A percentile compares a stretch with the other conserved stretches of the same genome.
phyloP scores from a whole-genome alignment of 2,888 invertebrate genomes.

The Drosophila melanosoma region DNA sequence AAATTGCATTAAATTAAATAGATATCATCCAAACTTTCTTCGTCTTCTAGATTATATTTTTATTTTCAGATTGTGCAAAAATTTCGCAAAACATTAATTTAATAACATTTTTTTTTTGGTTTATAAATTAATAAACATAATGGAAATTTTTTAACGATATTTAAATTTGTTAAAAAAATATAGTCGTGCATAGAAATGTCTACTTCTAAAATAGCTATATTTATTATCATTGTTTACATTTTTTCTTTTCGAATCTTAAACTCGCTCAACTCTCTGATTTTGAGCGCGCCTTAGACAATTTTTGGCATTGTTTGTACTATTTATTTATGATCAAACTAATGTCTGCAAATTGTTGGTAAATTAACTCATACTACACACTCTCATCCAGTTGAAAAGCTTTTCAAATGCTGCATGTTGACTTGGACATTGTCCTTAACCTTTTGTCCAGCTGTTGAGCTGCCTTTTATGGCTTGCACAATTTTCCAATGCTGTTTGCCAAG shows the following conservation, averaged over 20 bases:
- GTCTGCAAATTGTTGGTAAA: neutral
- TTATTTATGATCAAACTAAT: neutral
- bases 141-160: neutral
- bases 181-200: neutral
- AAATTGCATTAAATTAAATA: neutral
- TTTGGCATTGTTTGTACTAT: neutral
- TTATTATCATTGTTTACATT: neutral
- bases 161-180: neutral
- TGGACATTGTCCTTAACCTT: conserved; percentile 72
- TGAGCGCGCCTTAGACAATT: neutral
- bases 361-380: neutral
- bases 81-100: neutral
- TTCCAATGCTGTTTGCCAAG: conserved; percentile 36
- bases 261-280: no score
- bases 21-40: neutral
- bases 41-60: neutral
- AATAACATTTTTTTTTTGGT: no score
- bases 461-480: conserved; percentile 62
- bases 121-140: neutral
- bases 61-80: neutral
- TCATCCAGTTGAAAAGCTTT: neutral
- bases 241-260: no score
- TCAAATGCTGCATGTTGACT: neutral
- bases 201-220: neutral
- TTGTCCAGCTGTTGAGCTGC: conserved; percentile 59